Evolutionary conservation across 37 sponge, comb jelly and placozoan genomes (phyloP).

Genomic region (Eunapius fragilis): DNA sequence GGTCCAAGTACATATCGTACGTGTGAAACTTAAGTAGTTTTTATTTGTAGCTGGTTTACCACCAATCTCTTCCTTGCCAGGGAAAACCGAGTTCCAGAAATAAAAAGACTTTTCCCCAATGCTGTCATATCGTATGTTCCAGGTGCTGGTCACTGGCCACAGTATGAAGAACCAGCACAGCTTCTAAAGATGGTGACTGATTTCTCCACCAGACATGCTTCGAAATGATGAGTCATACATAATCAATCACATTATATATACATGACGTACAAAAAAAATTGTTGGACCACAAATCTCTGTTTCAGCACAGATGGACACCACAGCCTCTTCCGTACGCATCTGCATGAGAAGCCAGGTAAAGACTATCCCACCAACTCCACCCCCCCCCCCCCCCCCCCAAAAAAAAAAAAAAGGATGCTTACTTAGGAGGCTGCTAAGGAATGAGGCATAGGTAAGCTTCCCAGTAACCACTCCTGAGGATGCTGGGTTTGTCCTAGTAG

Average conservation of each 20-base stretch:
- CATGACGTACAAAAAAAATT: background rate
- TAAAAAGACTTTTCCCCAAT: constrained; percentile 63
- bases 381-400: too few relatives aligned
- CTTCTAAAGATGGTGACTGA: constrained; percentile 40
- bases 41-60: background rate
- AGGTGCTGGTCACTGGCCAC: constrained; percentile 84
- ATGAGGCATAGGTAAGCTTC: constrained; percentile 83
- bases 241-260: background rate
- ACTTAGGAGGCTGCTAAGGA: constrained; percentile 81
- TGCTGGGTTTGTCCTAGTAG: constrained; percentile 76
- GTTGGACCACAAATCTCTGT: background rate
- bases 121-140: constrained; percentile 31
- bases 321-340: constrained; percentile 47
- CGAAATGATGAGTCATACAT: background rate
- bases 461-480: constrained; percentile 84
- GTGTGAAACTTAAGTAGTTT: background rate
- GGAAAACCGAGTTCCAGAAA: constrained; percentile 20
- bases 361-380: background rate
- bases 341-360: background rate
- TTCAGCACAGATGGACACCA: constrained; percentile 85
- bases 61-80: constrained; percentile 10
- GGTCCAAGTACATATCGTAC: constrained; percentile 68
- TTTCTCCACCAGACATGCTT: background rate
- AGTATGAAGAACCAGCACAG: constrained; percentile 60
- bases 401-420: constrained; percentile 3